Evolutionary conservation across 2,113 vertebrate genomes (phyloP).

Genomic region (Myanophis thanlyinensis): DNA sequence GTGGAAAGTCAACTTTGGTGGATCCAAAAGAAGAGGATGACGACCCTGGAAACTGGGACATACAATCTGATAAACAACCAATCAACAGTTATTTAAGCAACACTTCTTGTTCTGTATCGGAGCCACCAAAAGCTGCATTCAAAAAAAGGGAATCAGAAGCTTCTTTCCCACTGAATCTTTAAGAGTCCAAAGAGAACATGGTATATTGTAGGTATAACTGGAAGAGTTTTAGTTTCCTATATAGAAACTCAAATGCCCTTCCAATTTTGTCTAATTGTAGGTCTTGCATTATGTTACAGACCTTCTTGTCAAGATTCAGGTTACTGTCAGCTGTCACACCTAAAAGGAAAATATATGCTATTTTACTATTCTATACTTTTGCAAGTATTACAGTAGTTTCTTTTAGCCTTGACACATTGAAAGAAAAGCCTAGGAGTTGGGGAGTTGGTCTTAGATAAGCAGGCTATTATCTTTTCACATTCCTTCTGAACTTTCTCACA

Average conservation of each 20-base stretch:
- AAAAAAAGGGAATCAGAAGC: not conserved
- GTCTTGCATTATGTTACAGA: not conserved
- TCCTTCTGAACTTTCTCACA: no score
- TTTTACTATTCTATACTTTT: no score
- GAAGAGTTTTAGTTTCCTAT: not conserved
- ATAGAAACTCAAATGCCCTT: not conserved
- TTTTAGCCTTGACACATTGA: no score
- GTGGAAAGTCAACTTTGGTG: not conserved
- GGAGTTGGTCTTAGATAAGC: no score
- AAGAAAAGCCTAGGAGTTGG: no score
- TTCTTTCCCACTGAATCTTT: not conserved
- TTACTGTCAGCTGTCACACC: no score
- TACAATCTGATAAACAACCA: not conserved
- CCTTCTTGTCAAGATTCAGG: no score
- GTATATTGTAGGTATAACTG: not conserved
- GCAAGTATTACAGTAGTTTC: no score
- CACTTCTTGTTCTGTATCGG: not conserved
- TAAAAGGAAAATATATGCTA: no score
- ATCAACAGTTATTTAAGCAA: not conserved
- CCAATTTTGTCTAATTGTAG: not conserved
- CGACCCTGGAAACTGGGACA: not conserved
- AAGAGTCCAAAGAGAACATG: not conserved
- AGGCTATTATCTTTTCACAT: no score
- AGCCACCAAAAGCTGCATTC: not conserved
- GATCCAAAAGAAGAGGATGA: not conserved